Base-by-base conservation (phyloP, 2,113 vertebrate species). In the Rhinogobius similis region DNA sequence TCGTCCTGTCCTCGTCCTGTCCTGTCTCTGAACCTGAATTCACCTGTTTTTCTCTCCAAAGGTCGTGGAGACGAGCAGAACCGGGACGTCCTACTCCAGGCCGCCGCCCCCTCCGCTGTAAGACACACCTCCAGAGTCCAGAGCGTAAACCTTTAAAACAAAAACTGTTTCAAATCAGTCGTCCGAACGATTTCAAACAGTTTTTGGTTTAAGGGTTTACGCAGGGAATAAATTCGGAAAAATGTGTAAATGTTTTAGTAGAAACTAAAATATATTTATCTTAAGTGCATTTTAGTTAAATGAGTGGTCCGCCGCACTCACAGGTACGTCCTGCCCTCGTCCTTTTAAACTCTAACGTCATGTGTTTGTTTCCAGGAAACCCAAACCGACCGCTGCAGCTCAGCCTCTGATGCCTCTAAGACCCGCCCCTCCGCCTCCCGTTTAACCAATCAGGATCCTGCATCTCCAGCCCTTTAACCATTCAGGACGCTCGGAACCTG, bases 361-460 rank as follows among this genome's bases (percentile, higher is more conserved):
- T 3, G 6, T 10, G 63, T 39, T n/a, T 52, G 20, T 52, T 38
- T 52, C 10, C 64, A 87, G 83, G n/a, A 92, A 92, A 84, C 90
- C 90, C 1, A 90, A 90, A 86, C 86, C 84, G 10, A 65, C 84
- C 50, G 70, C 87, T 83, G 79, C 79, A 7, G 70, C 79, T 11
- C 86, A 91, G 62, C 87, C 87, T 65, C 86, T 91, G 61, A 75
- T 92, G 89, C 93, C 92, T 92, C 93, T 90, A 81, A 91, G 93
- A 93, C 77, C 91, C 6, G 90, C 92, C 52, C 93, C 93, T 1
- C 73, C 87, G 2, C 92, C 92, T 3, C 92, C 93, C 10, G 82
- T 92, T 66, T 92, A 93, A 79, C 87, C 72, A 70, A 65, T 74
- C 67, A 67, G 70, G 59, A 64, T n/a, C 41, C 39, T 14, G 1